These are phyloP conservation scores for Scolopax mira DNA, from an alignment of 2,113 vertebrate genomes.

Conservation along the genomic window DNA sequence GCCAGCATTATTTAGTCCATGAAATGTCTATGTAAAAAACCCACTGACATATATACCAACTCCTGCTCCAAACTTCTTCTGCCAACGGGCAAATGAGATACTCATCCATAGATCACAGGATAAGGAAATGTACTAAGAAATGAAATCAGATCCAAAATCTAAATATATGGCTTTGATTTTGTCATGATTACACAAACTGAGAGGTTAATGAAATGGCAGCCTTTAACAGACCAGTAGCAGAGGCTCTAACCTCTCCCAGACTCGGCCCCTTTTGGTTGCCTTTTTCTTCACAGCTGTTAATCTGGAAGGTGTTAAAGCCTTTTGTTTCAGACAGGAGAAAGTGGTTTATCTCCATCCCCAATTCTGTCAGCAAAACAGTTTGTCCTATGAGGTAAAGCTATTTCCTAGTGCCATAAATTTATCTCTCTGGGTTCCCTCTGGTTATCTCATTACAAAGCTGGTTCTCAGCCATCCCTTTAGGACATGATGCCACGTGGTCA, in stretches of 20 bases:
- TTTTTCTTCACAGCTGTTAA: background rate
- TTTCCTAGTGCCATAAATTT: background rate
- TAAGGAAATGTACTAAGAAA: background rate
- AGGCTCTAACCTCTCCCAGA: background rate
- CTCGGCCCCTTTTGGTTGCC: background rate
- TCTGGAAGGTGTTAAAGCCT: slow-evolving; percentile 13
- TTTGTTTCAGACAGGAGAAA: slow-evolving; percentile 28
- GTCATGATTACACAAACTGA: background rate
- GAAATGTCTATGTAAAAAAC: background rate
- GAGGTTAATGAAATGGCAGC: background rate
- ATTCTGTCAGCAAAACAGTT: background rate
- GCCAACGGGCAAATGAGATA: background rate
- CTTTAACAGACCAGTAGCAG: background rate
- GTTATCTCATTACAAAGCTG: background rate
- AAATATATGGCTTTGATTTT: background rate
- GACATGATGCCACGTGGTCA: background rate
- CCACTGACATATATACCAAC: background rate
- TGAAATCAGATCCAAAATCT: background rate
- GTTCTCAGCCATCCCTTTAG: background rate
- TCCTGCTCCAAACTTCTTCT: background rate
- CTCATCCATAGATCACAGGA: background rate
- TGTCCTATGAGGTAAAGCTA: background rate
- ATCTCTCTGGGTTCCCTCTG: background rate
- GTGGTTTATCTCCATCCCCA: background rate
- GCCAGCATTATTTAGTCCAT: slow-evolving; percentile 31